Conservation (phyloP, 2,888 invertebrate genomes). For the Eurytoma adleriae region DNA sequence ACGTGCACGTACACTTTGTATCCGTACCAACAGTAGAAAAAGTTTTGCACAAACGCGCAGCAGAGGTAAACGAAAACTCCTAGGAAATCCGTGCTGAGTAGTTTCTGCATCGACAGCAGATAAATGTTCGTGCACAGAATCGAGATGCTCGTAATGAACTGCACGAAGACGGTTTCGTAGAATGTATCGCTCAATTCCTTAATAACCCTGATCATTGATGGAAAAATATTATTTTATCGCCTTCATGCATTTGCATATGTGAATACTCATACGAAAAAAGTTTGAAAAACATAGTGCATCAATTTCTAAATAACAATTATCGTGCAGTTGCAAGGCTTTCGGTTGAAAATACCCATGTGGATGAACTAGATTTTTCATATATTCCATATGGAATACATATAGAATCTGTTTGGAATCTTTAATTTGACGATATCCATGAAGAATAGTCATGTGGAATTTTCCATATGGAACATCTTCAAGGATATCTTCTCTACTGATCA, state of each 20-base stretch:
- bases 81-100: conserved; percentile 43
- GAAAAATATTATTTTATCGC: background rate
- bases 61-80: conserved; percentile 45
- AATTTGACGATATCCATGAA: too few relatives aligned
- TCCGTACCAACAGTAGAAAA: conserved; percentile 66
- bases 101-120: conserved; percentile 39
- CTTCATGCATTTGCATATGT: background rate
- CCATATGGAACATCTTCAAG: too few relatives aligned
- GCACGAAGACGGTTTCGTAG: conserved; percentile 48
- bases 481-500: too few relatives aligned
- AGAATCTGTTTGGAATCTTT: too few relatives aligned
- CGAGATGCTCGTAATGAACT: conserved; percentile 54
- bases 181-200: conserved; percentile 48
- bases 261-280: background rate
- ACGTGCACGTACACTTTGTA: conserved; percentile 63
- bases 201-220: conserved; percentile 8
- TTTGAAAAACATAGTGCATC: too few relatives aligned
- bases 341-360: too few relatives aligned
- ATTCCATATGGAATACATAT: too few relatives aligned
- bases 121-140: conserved; percentile 58
- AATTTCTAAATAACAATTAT: too few relatives aligned
- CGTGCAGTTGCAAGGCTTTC: too few relatives aligned
- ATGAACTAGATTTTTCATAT: too few relatives aligned
- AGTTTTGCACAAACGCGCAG: conserved; percentile 63
- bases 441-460: too few relatives aligned